Base-by-base conservation (phyloP, 2,888 invertebrate species). In the Acanthoscelides obtectus region DNA sequence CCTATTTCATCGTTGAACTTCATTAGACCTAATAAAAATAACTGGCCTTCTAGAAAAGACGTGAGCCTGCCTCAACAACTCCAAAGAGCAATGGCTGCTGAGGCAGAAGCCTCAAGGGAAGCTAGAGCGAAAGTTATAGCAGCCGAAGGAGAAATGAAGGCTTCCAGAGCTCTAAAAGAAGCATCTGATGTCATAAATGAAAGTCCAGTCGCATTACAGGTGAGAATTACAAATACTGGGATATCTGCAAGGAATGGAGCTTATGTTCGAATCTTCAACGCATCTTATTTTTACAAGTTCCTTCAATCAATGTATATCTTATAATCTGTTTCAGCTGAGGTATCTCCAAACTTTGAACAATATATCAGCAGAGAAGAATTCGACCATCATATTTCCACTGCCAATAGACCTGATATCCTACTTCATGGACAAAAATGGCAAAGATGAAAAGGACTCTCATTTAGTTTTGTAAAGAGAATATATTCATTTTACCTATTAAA, bases 361-460 rank as follows among this genome's bases (percentile, higher is more conserved):
- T 71, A 96, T 97, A 84, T 95, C 97, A 0, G 94, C 95, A 0
- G 97, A 98, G 86, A 97, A 96, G 87, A 97, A 97, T 85, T 97
- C 96, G 0, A 97, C 97, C 0, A 97, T 98, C 78, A 93, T 97
- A 73, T 97, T 98, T 83, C 97, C 97, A 0, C 87, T 97, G 77
- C 97, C 97, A 0, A 91, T 97, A 86, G 97, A 97, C 81, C 84
- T 94, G 69, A 81, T 93, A 22, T 82, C 79, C 69, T 76, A 79
- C 71, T 82, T 81, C 72, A 20, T 80, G 1, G 78, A 79, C 45
- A 45, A 45, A 45, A 12, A 17, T 45, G 45, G 6, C 6, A 45
- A 45, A 45, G 12, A 69, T 63, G 70, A 0, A 77, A 75, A 22
- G 72, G 65, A 22, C 72, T 73, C 64, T 70, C 45, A 45, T 45